Conservation (phyloP, 64 coral and sea anemone species). For the Pachyseris speciosa region DNA sequence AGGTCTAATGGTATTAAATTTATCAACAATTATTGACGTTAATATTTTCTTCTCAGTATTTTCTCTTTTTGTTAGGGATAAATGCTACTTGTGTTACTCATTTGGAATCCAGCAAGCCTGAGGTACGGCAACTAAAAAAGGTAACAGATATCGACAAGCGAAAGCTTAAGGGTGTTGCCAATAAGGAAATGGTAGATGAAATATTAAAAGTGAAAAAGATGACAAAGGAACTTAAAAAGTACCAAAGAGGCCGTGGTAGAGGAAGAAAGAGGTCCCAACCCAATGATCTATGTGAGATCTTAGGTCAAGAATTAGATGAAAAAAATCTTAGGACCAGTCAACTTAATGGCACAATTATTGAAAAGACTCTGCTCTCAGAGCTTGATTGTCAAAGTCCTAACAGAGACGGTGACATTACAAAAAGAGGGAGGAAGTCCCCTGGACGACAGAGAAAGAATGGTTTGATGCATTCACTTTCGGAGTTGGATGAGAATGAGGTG, state of each 20-base stretch:
- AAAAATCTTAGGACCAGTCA: constrained; percentile 8
- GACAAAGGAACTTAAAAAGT: constrained; percentile 68
- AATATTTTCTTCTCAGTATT: not conserved
- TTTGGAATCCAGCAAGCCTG: constrained; percentile 17
- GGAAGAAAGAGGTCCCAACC: constrained; percentile 33
- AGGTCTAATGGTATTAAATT: too few species aligned
- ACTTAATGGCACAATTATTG: constrained; percentile 14
- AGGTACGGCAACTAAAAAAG: constrained; percentile 47
- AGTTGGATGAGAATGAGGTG: not conserved
- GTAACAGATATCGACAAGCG: constrained; percentile 55
- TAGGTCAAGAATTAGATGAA: not conserved
- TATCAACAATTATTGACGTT: too few species aligned
- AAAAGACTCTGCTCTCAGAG: not conserved
- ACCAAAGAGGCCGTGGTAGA: constrained; percentile 28
- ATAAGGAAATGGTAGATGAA: constrained; percentile 74
- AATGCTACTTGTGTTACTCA: constrained; percentile 12
- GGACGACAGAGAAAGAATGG: constrained; percentile 4
- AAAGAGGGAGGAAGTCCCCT: constrained; percentile 4
- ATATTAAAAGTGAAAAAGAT: constrained; percentile 68
- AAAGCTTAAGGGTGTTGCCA: constrained; percentile 39
- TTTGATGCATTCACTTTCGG: not conserved
- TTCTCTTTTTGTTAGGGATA: constrained; percentile 1
- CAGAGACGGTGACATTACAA: not conserved
- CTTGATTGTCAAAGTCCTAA: not conserved
- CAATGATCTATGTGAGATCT: constrained; percentile 4